Evolutionary conservation across 2,113 vertebrate species (phyloP), one percentile per base, ranked within the genome.

Genomic region (Glareola pratincola): DNA sequence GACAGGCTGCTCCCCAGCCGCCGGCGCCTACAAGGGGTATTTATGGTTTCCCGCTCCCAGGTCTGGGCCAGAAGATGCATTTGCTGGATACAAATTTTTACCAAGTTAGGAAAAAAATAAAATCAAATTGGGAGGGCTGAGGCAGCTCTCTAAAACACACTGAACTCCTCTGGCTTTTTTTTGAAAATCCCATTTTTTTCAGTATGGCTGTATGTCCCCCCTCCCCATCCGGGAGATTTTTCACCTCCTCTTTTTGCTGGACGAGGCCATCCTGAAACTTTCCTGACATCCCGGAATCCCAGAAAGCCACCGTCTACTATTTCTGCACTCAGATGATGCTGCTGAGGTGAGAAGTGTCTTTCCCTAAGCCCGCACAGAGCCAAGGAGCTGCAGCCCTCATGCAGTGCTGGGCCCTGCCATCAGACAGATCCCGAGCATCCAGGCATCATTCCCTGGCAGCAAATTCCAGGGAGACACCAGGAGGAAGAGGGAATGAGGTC

Each of bases 21-120:
- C 34, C 5, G 1, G 45, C 5, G 5, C 54, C 47, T 4, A 5
- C 21, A 12, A n/a, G 9, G n/a, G 7, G 9, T 27, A 5, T 23
- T 68, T 12, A 9, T 10, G 32, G 36, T 43, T 48, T 29, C 23
- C 43, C 6, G 2, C 19, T 34, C 32, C 27, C 14, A 1, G 26
- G 32, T 26, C 36, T 36, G 16, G 26, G 57, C 30, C 43, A 13
- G 6, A 10, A n/a, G 13, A 30, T 18, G 10, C 5, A 8, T 64
- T 47, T 63, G n/a, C n/a, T n/a, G 7, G 23, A 39, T 22, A 21
- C 15, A 66, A 34, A 30, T 13, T 18, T 62, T 14, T 4, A 21
- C 39, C 34, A 34, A 34, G 43, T 37, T 7, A 27, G 37, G 32
- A 62, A 29, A 24, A 75, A 37, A 62, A n/a, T 11, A 41, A n/a